Base-by-base conservation (phyloP, 1,140 invertebrate genomes). In the Pollicipes pollicipes region DNA sequence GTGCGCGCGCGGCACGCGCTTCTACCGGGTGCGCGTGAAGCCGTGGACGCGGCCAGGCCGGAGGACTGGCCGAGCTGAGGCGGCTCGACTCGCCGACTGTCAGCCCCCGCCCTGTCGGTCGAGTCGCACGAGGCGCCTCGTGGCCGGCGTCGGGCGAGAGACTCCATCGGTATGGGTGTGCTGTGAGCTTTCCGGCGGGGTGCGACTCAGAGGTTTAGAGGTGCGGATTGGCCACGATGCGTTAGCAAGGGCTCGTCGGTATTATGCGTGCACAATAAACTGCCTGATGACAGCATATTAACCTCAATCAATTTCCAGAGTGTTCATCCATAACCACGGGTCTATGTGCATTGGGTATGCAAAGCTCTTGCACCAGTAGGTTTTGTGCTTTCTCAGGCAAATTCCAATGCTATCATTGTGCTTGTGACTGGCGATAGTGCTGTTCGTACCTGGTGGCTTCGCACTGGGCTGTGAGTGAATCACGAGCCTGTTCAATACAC, bases 1-100 rank as follows among this genome's bases (percentile, higher is more conserved):
- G 90, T 97, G 74, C 88, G n/a, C 89, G 24, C 85, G 88, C 74
- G 91, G 91, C 68, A 92, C 91, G 30, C 92, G 90, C 77, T 98
- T 98, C 81, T 96, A 94, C 79, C 84, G 93, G 73, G 90, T 97
- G 4, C 90, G 88, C 77, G 87, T 93, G 58, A 85, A 85, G 75
- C 86, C 90, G 13, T 83, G 82, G 81, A 28, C 27, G 3, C 64
- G 64, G 6, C 17, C 45, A 21, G 17, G n/a, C n/a, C n/a, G n/a
- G n/a, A n/a, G n/a, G n/a, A 21, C 2, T 58, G 10, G 8, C 45
- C 2, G 45, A 58, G 6, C 17, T 58, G 45, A 17, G 13, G 10
- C n/a, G 45, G 2, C 45, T 58, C 45, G 2, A 58, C 45, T 2
- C 45, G 45, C 10, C 45, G 45, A 21, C 45, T 58, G 45, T 58